Evolutionary conservation across 2,888 invertebrate genomes (phyloP).

Genomic region (Hyposoter didymator): DNA sequence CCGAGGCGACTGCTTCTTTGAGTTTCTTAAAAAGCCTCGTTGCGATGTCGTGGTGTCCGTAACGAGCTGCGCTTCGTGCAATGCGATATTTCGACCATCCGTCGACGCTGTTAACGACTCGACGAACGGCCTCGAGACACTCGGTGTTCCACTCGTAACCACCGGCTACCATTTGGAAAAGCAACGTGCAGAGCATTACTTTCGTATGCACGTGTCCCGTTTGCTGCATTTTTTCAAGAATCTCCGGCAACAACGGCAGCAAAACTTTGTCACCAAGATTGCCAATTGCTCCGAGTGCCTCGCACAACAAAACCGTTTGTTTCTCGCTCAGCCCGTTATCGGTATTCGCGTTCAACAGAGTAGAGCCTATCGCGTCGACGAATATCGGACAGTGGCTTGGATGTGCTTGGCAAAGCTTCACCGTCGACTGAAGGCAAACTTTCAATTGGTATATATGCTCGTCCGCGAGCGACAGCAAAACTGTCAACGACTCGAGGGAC

Average conservation of each 20-base stretch:
- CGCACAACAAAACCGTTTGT: slow-evolving; percentile 87
- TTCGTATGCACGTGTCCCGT: slow-evolving; percentile 82
- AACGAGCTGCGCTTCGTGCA: slow-evolving; percentile 94
- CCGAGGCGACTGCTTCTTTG: slow-evolving; percentile 91
- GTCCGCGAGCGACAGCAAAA: slow-evolving; percentile 84
- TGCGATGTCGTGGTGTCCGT: slow-evolving; percentile 92
- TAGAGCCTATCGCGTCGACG: slow-evolving; percentile 87
- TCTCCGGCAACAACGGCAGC: slow-evolving; percentile 86
- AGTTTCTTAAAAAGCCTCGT: slow-evolving; percentile 88
- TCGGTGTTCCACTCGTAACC: slow-evolving; percentile 89
- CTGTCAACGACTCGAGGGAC: slow-evolving; percentile 89
- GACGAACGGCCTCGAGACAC: slow-evolving; percentile 86
- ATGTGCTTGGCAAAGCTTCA: slow-evolving; percentile 88
- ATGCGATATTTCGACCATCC: slow-evolving; percentile 95
- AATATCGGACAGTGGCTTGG: slow-evolving; percentile 88
- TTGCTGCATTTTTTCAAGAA: slow-evolving; percentile 84
- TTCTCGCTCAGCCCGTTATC: slow-evolving; percentile 77
- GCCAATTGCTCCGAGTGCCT: slow-evolving; percentile 91
- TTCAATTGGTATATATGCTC: slow-evolving; percentile 87
- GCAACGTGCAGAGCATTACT: slow-evolving; percentile 92
- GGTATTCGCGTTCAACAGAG: slow-evolving; percentile 79
- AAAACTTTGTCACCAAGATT: slow-evolving; percentile 86
- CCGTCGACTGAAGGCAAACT: slow-evolving; percentile 90
- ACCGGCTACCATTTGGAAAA: slow-evolving; percentile 92
- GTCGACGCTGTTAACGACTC: slow-evolving; percentile 86